Percentiles rank a stretch among this genome's conserved stretches.
phyloP scores from a whole-genome alignment of 2,797 vertebrate species.

The Chloroceryle inda region DNA sequence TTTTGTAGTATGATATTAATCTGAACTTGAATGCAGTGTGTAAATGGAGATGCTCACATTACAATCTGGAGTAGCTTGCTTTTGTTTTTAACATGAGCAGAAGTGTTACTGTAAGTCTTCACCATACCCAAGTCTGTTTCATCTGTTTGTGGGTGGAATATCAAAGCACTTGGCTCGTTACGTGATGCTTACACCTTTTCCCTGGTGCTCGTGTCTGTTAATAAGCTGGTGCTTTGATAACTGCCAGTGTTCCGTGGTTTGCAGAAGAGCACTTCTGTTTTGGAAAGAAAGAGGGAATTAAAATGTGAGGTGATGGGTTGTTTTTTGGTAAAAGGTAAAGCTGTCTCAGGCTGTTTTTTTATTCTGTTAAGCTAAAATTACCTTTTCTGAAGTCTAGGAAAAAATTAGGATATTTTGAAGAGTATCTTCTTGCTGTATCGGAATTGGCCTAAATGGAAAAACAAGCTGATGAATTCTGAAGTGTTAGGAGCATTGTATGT shows the following conservation, averaged over 20 bases:
- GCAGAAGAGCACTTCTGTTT: neutral
- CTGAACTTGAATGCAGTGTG: neutral
- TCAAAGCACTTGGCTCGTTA: neutral
- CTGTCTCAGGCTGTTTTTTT: neutral
- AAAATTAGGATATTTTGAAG: neutral
- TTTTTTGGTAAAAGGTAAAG: neutral
- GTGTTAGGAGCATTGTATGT: neutral
- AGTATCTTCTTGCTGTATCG: neutral
- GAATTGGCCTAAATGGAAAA: neutral
- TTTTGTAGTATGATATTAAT: neutral
- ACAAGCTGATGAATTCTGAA: neutral
- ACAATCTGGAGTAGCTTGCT: neutral
- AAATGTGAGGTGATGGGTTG: neutral
- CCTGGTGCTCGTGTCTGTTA: neutral
- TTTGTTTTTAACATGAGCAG: neutral
- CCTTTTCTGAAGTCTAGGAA: neutral
- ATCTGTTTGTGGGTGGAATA: neutral
- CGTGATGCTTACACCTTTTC: neutral
- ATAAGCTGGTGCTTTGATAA: neutral
- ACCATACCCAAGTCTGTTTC: neutral
- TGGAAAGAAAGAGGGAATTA: neutral
- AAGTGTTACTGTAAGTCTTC: neutral
- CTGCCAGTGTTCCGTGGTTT: neutral
- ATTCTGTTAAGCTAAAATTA: neutral
- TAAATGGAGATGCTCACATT: neutral